Conservation (phyloP, 1,140 invertebrate species). For the Potamilus streckersoni region DNA sequence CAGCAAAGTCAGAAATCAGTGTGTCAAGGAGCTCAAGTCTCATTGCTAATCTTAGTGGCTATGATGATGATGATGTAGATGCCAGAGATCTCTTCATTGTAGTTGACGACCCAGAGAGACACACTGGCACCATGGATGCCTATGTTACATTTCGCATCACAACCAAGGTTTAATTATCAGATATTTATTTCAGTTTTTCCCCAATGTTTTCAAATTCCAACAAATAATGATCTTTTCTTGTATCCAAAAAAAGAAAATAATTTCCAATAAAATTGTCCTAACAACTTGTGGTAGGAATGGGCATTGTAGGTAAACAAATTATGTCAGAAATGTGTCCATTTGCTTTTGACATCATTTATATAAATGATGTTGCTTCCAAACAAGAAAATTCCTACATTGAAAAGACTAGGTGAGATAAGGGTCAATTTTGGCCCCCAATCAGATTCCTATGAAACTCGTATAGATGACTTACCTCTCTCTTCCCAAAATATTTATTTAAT, state of each 20-base stretch:
- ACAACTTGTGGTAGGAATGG: too few species aligned
- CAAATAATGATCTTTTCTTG: constrained; percentile 5
- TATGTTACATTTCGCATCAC: constrained; percentile 81
- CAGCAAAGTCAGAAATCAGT: constrained; percentile 54
- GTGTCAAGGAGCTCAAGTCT: constrained; percentile 63
- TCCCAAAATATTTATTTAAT: too few species aligned
- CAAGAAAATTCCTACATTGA: too few species aligned
- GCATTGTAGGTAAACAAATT: too few species aligned
- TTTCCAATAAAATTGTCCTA: too few species aligned
- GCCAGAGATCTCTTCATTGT: constrained; percentile 75
- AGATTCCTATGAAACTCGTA: too few species aligned
- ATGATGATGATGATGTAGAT: constrained; percentile 63
- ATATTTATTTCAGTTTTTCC: constrained; percentile 1
- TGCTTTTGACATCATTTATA: neutral
- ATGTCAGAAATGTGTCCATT: neutral
- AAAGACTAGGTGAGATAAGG: neutral
- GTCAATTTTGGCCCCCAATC: too few species aligned
- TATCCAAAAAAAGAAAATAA: too few species aligned
- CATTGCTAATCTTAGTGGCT: constrained; percentile 58
- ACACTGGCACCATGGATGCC: constrained; percentile 80
- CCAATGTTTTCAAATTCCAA: neutral
- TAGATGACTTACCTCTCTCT: too few species aligned
- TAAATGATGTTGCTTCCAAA: neutral
- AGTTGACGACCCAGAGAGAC: constrained; percentile 84
- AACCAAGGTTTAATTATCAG: constrained; percentile 70